Percentiles rank a stretch among this genome's conserved stretches.
These are phyloP conservation scores for Seladonia tumulorum DNA, from an alignment of 2,888 invertebrate species.

Conservation along the genomic window DNA sequence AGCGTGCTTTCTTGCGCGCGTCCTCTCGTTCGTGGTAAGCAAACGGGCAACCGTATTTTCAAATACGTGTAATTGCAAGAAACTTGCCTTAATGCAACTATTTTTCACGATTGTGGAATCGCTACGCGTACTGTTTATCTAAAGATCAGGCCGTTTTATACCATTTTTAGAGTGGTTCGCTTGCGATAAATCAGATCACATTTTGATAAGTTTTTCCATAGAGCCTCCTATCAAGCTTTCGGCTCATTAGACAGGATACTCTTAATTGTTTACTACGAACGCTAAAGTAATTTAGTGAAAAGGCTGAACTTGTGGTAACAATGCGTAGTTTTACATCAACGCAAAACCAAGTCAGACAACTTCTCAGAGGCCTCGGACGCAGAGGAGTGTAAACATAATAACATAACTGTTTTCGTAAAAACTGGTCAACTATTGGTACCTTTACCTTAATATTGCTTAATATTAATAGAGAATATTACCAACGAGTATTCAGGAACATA, in stretches of 20 bases:
- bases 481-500: too few relatives aligned
- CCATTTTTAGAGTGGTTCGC: conserved; percentile 49
- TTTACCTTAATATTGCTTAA: too few relatives aligned
- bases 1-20: conserved; percentile 29
- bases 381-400: too few relatives aligned
- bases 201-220: neutral
- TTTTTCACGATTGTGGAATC: conserved; percentile 53
- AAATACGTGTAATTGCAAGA: conserved; percentile 38
- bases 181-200: conserved; percentile 12
- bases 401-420: too few relatives aligned
- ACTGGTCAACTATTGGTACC: too few relatives aligned
- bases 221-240: neutral
- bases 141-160: conserved; percentile 36
- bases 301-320: neutral
- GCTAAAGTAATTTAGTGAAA: neutral
- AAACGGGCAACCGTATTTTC: conserved; percentile 35
- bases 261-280: neutral
- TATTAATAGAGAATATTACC: too few relatives aligned
- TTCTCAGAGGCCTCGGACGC: too few relatives aligned
- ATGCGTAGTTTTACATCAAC: too few relatives aligned
- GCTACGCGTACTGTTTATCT: conserved; percentile 41
- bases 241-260: neutral
- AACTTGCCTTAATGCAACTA: conserved; percentile 47
- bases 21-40: conserved; percentile 17
- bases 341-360: too few relatives aligned